Evolutionary conservation across 1,140 invertebrate genomes (phyloP).

Genomic region (Phthorimaea operculella): DNA sequence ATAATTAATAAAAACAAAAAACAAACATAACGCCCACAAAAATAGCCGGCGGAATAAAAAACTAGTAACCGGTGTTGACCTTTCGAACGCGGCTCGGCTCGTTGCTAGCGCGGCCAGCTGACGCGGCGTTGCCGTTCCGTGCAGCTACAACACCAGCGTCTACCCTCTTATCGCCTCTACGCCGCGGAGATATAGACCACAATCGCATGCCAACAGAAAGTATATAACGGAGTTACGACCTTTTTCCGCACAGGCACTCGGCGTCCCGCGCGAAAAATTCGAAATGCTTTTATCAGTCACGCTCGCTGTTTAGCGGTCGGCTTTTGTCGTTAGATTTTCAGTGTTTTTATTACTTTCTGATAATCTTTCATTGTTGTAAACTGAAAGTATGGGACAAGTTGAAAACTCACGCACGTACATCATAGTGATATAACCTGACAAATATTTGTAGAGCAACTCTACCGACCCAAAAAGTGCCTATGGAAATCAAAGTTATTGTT

Average conservation of each 20-base stretch:
- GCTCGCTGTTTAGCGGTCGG: constrained; percentile 10
- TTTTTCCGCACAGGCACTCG: constrained; percentile 24
- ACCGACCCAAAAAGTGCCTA: too few relatives aligned
- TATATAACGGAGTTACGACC: constrained; percentile 57
- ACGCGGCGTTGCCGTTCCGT: constrained; percentile 54
- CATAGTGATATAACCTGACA: too few relatives aligned
- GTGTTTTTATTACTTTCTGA: too few relatives aligned
- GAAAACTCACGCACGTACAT: too few relatives aligned
- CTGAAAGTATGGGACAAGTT: too few relatives aligned
- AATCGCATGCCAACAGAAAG: constrained; percentile 33
- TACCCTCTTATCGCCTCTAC: constrained; percentile 55
- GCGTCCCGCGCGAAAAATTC: constrained; percentile 65
- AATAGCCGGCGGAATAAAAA: constrained; percentile 55
- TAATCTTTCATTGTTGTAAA: too few relatives aligned
- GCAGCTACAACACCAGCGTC: constrained; percentile 19
- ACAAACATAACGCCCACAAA: constrained; percentile 38
- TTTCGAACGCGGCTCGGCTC: constrained; percentile 52
- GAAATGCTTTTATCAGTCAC: constrained; percentile 63
- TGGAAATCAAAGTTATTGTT: too few relatives aligned
- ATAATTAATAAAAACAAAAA: constrained; percentile 31
- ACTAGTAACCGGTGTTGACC: constrained; percentile 60
- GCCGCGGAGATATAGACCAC: constrained; percentile 17
- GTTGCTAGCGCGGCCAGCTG: constrained; percentile 60
- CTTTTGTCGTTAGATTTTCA: neutral
- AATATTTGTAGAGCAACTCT: too few relatives aligned